Evolutionary conservation across 2,113 vertebrate genomes (phyloP), one percentile per base, ranked within the genome.

Genomic region (Sporophila hypoxantha): DNA sequence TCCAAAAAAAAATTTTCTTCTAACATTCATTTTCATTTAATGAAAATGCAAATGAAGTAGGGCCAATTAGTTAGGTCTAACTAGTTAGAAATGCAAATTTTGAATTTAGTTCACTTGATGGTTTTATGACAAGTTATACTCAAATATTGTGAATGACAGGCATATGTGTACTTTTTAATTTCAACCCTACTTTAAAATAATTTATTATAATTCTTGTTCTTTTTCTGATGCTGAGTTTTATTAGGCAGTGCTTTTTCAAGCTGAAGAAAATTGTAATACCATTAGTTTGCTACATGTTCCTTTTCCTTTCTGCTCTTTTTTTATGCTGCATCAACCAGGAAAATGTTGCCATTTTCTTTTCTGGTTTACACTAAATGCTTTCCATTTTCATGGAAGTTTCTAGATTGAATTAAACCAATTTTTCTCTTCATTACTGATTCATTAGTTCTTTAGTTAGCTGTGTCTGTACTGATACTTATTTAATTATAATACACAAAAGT

Each of bases 1-100:
- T 19, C 1, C 0, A 32, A 6, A 42, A 53, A 53, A 10, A 2
- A 1, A 0, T 10, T 53, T 9, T 68, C 34, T 64, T 30, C 10
- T 62, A 73, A 60, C 20, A 61, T 37, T 37, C 37, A 37, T 37
- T 37, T 37, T 37, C 5, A 13, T 53, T 65, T 46, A 76, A 88
- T 50, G 12, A 61, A 82, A 87, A 81, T 68, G 20, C 23, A 77
- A 50, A 76, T 9, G 12, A 75, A 65, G 9, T 17, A 36, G 32
- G 34, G 16, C 29, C 46, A 66, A 73, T 75, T 77, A 74, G 18
- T 44, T 78, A 69, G n/a, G 37, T 67, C n/a, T 60, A 60, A 75
- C 39, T 75, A 47, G 14, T 39, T 61, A 47, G 46, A 81, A 93
- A 71, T 84, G 4, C 14, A 78, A 44, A 13, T 39, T 88, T 71